These are phyloP conservation scores for Phalacrocorax carbo DNA, from an alignment of 2,113 vertebrate genomes.

Conservation along the genomic window DNA sequence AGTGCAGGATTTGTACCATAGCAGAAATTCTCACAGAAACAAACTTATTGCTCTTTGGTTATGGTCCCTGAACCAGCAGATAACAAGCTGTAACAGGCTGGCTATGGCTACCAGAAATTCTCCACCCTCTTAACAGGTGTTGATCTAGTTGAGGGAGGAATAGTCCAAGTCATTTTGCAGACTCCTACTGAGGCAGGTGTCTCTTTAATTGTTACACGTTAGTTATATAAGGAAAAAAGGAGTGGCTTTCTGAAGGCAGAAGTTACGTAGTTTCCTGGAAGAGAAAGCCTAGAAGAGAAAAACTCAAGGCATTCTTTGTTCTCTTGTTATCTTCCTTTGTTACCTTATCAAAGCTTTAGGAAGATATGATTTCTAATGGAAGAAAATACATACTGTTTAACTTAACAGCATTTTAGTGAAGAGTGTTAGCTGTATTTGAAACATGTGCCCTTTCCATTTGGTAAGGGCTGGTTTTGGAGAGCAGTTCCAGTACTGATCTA, in stretches of 20 bases:
- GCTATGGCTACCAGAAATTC: not conserved
- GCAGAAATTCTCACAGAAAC: not conserved
- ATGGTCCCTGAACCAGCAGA: not conserved
- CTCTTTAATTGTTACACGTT: not conserved
- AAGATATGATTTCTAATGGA: not conserved
- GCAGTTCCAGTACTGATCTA: not conserved
- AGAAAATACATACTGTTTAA: not conserved
- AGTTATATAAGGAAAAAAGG: not conserved
- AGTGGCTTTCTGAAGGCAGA: not conserved
- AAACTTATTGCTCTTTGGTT: not conserved
- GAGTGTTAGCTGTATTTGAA: not conserved
- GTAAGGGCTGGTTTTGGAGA: not conserved
- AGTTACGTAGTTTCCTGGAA: not conserved
- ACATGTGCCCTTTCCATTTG: rapidly evolving
- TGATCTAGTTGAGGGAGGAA: not conserved
- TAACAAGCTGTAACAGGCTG: not conserved
- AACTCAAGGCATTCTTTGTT: not conserved
- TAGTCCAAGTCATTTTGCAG: not conserved
- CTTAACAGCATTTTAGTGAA: not conserved
- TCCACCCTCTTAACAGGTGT: not conserved
- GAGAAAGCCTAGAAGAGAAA: not conserved
- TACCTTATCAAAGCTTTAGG: not conserved
- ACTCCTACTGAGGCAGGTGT: not conserved
- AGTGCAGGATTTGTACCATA: not conserved
- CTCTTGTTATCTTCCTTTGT: not conserved